Base-by-base conservation (phyloP, 2,888 invertebrate genomes). In the Pediacus dermestoides region DNA sequence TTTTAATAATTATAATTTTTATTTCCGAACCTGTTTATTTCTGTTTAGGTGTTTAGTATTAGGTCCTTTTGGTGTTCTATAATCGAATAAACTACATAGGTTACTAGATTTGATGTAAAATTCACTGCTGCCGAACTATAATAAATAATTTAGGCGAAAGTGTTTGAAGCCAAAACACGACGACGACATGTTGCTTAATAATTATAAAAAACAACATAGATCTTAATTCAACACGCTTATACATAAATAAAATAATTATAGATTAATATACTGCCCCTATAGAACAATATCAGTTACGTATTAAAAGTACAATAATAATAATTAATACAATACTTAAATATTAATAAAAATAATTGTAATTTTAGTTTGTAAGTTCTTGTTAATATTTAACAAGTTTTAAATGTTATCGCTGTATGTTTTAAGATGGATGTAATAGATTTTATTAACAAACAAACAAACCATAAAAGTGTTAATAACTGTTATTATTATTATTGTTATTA, bases 91-190 rank as follows among this genome's bases (percentile, higher is more conserved):
- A n/a, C n/a, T n/a, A n/a, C n/a, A n/a, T n/a, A n/a, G n/a, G n/a
- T n/a, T n/a, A n/a, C n/a, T n/a, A n/a, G n/a, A n/a, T n/a, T n/a
- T n/a, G n/a, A n/a, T n/a, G n/a, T n/a, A n/a, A n/a, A n/a, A n/a
- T n/a, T n/a, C 48, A 50, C 52, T 50, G 50, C 52, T 52, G 52
- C 44, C 46, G 50, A 44, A 50, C 52, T 54, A 50, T 54, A 54
- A 54, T 12, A 26, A 44, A 31, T 18, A 3, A 28, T 28, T 4
- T 25, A 25, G n/a, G n/a, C n/a, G n/a, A 25, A 6, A 25, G 6
- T 25, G 25, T 10, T 9, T 28, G 28, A 9, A 28, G 14, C n/a
- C n/a, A n/a, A n/a, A n/a, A n/a, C n/a, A n/a, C n/a, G n/a, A n/a
- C n/a, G n/a, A n/a, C n/a, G n/a, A n/a, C n/a, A n/a, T n/a, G n/a